Percentiles rank a stretch among this genome's conserved stretches.
phyloP scores from a whole-genome alignment of 2,797 vertebrate genomes.

The Malacoctenus gilli region DNA sequence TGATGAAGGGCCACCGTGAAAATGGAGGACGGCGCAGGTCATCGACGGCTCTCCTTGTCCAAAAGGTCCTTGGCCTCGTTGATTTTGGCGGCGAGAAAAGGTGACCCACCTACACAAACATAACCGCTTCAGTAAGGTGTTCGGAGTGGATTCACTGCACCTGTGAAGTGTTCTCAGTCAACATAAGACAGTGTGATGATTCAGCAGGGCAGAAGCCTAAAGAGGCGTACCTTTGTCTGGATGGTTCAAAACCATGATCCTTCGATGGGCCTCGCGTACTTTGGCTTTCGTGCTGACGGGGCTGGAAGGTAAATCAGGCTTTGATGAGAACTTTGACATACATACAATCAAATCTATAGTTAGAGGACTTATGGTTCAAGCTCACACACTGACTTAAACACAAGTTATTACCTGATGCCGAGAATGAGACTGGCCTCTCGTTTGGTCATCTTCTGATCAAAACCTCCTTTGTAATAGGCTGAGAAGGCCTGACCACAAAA shows the following conservation, averaged over 20 bases:
- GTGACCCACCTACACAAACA: constrained; percentile 85
- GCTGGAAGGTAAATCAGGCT: constrained; percentile 64
- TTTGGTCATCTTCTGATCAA: constrained; percentile 81
- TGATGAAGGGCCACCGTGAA: not conserved
- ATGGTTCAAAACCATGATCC: constrained; percentile 94
- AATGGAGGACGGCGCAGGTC: constrained; percentile 42
- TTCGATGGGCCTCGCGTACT: constrained; percentile 88
- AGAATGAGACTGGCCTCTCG: constrained; percentile 81
- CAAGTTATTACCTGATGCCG: constrained; percentile 75
- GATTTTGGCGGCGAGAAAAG: constrained; percentile 92
- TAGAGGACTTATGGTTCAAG: no score
- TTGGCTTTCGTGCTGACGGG: constrained; percentile 86
- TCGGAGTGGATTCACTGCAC: no score
- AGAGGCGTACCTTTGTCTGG: constrained; percentile 90
- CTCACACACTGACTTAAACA: no score
- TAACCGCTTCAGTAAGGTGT: no score
- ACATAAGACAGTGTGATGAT: no score
- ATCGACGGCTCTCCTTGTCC: constrained; percentile 84
- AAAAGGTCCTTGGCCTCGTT: constrained; percentile 94
- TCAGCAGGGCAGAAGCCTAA: no score
- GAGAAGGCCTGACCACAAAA: constrained; percentile 79
- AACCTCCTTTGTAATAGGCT: constrained; percentile 82
- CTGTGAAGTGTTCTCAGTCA: no score
- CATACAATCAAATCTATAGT: no score
- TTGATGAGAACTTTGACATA: not conserved